A percentile compares a stretch with the other conserved stretches of the same genome.
phyloP scores from a whole-genome alignment of 2,888 invertebrate species.

The Mechanitis messenoides region DNA sequence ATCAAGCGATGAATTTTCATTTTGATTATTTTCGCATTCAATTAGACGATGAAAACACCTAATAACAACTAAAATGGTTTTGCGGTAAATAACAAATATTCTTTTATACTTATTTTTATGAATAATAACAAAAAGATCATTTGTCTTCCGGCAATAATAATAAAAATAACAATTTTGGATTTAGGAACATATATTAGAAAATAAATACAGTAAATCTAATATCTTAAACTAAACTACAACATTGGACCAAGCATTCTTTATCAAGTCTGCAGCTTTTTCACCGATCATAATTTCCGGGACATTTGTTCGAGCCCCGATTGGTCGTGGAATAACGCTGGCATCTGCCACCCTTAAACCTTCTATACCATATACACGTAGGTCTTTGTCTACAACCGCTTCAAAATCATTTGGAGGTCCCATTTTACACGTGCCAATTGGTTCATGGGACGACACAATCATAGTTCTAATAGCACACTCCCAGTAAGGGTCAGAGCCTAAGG shows the following conservation, averaged over 20 bases:
- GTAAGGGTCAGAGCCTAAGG: constrained; percentile 78
- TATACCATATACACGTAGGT: constrained; percentile 79
- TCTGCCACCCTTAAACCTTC: constrained; percentile 80
- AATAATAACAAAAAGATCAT: constrained; percentile 5
- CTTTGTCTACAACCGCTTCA: constrained; percentile 80
- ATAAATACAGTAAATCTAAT: constrained; percentile 8
- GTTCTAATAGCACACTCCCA: constrained; percentile 82
- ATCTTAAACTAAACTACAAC: constrained; percentile 33
- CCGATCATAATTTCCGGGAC: constrained; percentile 84
- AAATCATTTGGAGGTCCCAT: constrained; percentile 82
- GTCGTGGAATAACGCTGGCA: constrained; percentile 81
- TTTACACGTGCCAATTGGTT: constrained; percentile 81
- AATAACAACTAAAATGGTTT: neutral
- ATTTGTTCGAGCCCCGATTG: constrained; percentile 79
- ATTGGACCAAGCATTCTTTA: constrained; percentile 76
- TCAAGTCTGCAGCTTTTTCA: constrained; percentile 83
- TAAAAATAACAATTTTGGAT: constrained; percentile 1
- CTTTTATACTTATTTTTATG: too few species aligned
- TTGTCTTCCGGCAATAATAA: neutral
- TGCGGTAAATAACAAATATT: too few species aligned
- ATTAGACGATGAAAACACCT: constrained; percentile 14
- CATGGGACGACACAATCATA: constrained; percentile 74
- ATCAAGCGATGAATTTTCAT: constrained; percentile 45
- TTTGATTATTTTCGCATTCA: constrained; percentile 25
- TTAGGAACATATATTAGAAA: constrained; percentile 25